phyloP scores from a whole-genome alignment of 2,888 invertebrate species.

The Tachystola acroxantha region DNA sequence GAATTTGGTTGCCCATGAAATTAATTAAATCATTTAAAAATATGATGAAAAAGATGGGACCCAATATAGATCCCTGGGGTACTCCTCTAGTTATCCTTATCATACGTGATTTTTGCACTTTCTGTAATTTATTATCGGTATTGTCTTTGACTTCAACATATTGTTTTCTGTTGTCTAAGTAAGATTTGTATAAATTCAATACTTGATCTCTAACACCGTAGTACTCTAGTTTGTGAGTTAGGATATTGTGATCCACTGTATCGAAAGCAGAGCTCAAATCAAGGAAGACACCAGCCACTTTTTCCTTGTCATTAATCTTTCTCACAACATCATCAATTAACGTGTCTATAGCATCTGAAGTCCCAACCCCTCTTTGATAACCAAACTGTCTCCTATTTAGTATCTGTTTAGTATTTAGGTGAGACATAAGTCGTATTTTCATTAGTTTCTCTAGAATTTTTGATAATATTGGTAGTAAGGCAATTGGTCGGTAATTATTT shows the following conservation, averaged over 20 bases:
- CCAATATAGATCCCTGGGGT: too few relatives aligned
- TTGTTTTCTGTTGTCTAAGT: too few relatives aligned
- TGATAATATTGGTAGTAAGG: background rate
- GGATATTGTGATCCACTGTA: background rate
- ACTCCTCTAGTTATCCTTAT: too few relatives aligned
- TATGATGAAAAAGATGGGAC: too few relatives aligned
- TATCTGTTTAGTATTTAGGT: background rate
- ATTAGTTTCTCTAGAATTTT: background rate
- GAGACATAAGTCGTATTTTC: background rate
- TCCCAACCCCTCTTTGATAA: background rate
- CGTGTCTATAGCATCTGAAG: background rate
- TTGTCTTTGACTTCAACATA: too few relatives aligned
- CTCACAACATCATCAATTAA: background rate
- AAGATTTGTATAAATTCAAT: background rate
- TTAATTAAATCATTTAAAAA: too few relatives aligned
- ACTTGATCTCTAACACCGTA: background rate
- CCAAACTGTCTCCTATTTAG: background rate
- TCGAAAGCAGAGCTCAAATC: conserved; percentile 2
- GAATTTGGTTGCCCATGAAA: too few relatives aligned
- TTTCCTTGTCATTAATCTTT: background rate
- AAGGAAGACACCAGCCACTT: background rate
- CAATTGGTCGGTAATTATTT: too few relatives aligned
- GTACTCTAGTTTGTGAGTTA: background rate
- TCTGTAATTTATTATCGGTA: too few relatives aligned
- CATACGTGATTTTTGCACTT: too few relatives aligned